A percentile compares a stretch with the other conserved stretches of the same genome.
These are phyloP conservation scores for Callosobruchus maculatus DNA, from an alignment of 2,888 invertebrate genomes.

Conservation along the genomic window DNA sequence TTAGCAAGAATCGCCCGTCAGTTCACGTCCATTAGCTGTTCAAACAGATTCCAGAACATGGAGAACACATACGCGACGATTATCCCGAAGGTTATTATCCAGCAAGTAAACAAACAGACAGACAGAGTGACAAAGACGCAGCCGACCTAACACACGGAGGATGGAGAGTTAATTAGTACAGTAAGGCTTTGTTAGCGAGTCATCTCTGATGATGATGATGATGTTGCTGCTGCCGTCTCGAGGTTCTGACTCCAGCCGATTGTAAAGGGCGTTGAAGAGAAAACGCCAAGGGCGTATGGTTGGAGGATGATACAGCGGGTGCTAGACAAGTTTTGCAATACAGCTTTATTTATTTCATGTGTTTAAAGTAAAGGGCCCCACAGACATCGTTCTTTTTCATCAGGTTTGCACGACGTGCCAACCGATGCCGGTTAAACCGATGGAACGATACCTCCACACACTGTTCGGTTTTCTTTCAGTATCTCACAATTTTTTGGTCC, in stretches of 20 bases:
- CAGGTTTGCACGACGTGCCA: too few relatives aligned
- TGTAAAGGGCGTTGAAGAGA: background rate
- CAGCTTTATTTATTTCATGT: too few relatives aligned
- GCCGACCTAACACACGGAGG: background rate
- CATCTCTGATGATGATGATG: too few relatives aligned
- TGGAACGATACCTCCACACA: too few relatives aligned
- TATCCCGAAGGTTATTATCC: background rate
- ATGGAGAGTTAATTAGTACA: background rate
- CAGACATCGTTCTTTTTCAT: too few relatives aligned
- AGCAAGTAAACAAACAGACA: background rate
- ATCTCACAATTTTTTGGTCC: too few relatives aligned
- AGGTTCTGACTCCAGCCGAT: background rate
- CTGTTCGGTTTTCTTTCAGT: too few relatives aligned
- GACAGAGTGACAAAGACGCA: too few relatives aligned
- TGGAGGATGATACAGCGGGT: background rate
- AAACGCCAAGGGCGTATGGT: background rate
- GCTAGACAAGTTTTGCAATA: too few relatives aligned
- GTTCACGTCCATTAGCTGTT: background rate
- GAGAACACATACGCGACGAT: background rate
- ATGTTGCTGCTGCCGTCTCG: background rate
- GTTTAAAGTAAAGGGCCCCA: too few relatives aligned
- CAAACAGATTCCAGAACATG: background rate
- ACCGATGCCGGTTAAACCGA: too few relatives aligned
- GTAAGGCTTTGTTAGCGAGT: background rate
- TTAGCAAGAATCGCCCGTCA: background rate